A percentile compares a stretch with the other conserved stretches of the same genome.
phyloP scores from a whole-genome alignment of 2,113 vertebrate genomes.

The Sorex fumeus region DNA sequence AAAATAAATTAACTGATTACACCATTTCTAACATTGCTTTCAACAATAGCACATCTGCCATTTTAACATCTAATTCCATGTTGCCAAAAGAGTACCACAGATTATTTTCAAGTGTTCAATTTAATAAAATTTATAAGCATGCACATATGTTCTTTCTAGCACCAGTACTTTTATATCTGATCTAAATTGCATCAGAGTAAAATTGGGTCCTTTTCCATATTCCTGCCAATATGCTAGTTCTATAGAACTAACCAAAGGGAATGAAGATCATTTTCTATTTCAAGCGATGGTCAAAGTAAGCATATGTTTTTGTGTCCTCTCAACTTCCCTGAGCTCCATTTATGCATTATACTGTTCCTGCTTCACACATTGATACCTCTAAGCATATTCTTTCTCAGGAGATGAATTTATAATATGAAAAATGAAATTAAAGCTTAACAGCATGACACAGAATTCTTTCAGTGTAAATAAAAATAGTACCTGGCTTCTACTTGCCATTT shows the following conservation, averaged over 20 bases:
- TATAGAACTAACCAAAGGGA: slow-evolving; percentile 46
- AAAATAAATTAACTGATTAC: neutral
- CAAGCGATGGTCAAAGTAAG: slow-evolving; percentile 45
- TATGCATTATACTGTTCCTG: neutral
- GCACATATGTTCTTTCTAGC: slow-evolving; percentile 7
- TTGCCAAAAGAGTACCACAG: neutral
- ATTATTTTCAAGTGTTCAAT: neutral
- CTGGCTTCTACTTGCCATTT: slow-evolving; percentile 32
- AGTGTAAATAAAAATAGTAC: slow-evolving; percentile 21
- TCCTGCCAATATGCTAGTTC: slow-evolving; percentile 58
- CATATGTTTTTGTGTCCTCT: neutral
- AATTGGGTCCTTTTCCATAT: slow-evolving; percentile 67
- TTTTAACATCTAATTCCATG: neutral
- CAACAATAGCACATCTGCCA: neutral
- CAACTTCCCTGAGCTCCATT: neutral
- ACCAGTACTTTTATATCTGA: slow-evolving; percentile 57
- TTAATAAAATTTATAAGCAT: slow-evolving; percentile 49
- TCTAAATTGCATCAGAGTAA: slow-evolving; percentile 57
- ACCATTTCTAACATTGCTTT: neutral
- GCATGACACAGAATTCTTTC: slow-evolving; percentile 3
- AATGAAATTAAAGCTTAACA: slow-evolving; percentile 60
- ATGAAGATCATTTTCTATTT: slow-evolving; percentile 62
- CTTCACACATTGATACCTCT: neutral
- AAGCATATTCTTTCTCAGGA: neutral
- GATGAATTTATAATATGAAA: slow-evolving; percentile 8